Evolutionary conservation across 2,113 vertebrate species (phyloP).

Genomic region (Phalacrocorax brasilianus): DNA sequence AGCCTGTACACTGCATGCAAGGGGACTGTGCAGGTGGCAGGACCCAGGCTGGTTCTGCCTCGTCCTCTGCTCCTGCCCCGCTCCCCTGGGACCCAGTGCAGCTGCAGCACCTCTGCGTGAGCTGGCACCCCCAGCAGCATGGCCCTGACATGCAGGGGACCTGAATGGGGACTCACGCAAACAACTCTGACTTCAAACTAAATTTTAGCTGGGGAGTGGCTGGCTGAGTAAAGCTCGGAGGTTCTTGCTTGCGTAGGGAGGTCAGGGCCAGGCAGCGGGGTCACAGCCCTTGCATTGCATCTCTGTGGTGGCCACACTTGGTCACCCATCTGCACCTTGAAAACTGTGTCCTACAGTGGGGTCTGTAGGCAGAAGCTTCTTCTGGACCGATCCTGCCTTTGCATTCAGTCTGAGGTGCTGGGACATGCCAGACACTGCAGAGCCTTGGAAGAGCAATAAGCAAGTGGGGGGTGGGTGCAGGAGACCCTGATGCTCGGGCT

Average conservation of each 20-base stretch:
- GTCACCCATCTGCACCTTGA: background rate
- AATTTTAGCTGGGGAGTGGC: background rate
- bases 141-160: background rate
- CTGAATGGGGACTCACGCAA: background rate
- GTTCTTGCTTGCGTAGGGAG: background rate
- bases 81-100: background rate
- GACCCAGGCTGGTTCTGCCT: background rate
- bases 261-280: background rate
- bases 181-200: background rate
- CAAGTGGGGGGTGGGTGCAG: background rate
- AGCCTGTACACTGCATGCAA: rapidly evolving
- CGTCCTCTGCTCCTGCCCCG: background rate
- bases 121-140: background rate
- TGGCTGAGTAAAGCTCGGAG: background rate
- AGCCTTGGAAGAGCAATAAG: background rate
- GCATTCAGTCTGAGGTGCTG: background rate
- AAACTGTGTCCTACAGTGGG: background rate
- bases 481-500: background rate
- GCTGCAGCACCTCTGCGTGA: background rate
- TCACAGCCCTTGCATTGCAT: rapidly evolving
- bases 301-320: background rate
- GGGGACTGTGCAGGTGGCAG: background rate
- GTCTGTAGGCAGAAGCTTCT: background rate
- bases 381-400: background rate
- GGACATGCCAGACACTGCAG: background rate